phyloP scores from a whole-genome alignment of 2,797 vertebrate species.

The Moxostoma hubbsi region DNA sequence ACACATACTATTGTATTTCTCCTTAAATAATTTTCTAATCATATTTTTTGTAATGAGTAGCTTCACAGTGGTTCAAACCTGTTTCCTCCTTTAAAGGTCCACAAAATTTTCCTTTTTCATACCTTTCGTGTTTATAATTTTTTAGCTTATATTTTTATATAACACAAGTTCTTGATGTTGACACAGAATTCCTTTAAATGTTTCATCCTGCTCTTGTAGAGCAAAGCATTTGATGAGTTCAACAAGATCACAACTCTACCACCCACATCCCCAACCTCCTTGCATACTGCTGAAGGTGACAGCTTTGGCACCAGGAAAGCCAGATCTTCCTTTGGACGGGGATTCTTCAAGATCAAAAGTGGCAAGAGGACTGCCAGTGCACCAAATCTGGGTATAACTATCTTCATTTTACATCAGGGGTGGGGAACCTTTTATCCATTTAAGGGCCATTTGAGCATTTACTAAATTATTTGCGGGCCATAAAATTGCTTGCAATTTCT shows the following conservation, averaged over 20 bases:
- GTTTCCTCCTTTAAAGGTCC: too few relatives aligned
- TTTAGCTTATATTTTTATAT: not conserved
- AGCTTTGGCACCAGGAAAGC: constrained; percentile 90
- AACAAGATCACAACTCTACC: constrained; percentile 79
- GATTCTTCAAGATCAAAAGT: constrained; percentile 94
- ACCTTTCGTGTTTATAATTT: not conserved
- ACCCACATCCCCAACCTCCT: constrained; percentile 75
- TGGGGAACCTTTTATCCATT: too few relatives aligned
- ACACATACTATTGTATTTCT: constrained; percentile 1
- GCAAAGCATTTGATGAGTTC: constrained; percentile 70
- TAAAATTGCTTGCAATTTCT: too few relatives aligned
- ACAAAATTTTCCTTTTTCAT: too few relatives aligned
- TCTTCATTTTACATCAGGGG: constrained; percentile 4
- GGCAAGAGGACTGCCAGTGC: constrained; percentile 89
- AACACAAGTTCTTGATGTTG: not conserved
- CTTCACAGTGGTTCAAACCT: too few relatives aligned
- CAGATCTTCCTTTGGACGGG: constrained; percentile 93
- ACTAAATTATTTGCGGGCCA: too few relatives aligned
- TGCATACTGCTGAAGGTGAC: constrained; percentile 77
- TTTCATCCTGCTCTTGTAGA: constrained; percentile 67
- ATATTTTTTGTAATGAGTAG: too few relatives aligned
- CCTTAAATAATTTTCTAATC: not conserved
- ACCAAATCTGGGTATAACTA: constrained; percentile 91
- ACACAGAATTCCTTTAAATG: not conserved
- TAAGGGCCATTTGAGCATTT: too few relatives aligned